Percentiles rank a stretch among this genome's conserved stretches.
Evolutionary conservation across 2,797 vertebrate genomes (phyloP).

Genomic region (Enteromius anoplus): DNA sequence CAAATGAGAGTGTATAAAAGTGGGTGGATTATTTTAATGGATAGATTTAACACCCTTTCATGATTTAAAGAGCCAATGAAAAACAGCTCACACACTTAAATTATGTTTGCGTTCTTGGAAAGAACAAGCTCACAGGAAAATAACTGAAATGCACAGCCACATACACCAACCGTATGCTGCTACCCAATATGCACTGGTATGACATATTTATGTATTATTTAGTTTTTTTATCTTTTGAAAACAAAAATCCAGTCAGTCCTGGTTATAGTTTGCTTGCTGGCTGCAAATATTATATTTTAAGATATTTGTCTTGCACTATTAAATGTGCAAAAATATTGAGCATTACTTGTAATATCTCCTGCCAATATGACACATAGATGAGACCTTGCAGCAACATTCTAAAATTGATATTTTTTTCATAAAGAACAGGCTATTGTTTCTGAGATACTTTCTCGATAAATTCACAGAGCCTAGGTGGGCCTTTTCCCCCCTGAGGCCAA

Average conservation of each 20-base stretch:
- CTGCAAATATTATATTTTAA: slow-evolving; percentile 12
- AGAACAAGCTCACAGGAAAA: background rate
- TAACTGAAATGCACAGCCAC: background rate
- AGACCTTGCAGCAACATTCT: background rate
- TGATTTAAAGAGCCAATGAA: slow-evolving; percentile 46
- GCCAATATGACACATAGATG: background rate
- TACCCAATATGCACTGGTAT: background rate
- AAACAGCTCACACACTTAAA: background rate
- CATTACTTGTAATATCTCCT: slow-evolving; percentile 6
- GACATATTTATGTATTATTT: background rate
- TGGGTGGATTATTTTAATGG: slow-evolving; percentile 52
- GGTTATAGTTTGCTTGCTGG: background rate
- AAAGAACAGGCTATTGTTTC: background rate
- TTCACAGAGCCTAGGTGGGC: background rate
- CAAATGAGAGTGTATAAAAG: slow-evolving; percentile 55
- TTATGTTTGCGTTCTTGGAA: slow-evolving; percentile 22
- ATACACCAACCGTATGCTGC: background rate
- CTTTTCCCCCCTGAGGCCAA: background rate
- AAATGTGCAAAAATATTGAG: background rate
- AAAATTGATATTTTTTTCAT: background rate
- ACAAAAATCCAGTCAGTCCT: background rate
- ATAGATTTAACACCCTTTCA: slow-evolving; percentile 46
- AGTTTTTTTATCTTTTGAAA: too few relatives aligned
- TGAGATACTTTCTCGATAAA: background rate
- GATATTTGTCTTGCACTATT: background rate